Conservation (phyloP, 2,888 invertebrate species). For the Drosophila tripunctata region DNA sequence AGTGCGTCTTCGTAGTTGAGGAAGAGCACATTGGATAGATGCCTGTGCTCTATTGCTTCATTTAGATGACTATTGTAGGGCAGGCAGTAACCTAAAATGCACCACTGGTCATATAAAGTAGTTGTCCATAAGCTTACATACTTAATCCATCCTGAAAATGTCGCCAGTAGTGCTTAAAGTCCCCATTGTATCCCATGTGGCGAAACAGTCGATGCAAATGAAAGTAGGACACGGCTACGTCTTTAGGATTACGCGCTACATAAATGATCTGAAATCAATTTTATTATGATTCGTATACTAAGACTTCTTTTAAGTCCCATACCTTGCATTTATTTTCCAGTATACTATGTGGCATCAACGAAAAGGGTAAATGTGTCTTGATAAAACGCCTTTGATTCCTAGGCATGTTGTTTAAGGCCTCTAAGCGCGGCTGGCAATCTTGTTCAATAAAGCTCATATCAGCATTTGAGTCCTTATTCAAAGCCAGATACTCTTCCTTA, state of each 20-base stretch:
- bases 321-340: conserved; percentile 86
- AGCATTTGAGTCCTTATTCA: conserved; percentile 86
- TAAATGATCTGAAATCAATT: conserved; percentile 87
- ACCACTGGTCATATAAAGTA: background rate
- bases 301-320: background rate
- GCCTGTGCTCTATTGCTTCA: conserved; percentile 89
- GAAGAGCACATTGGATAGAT: conserved; percentile 89
- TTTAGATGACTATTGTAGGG: conserved; percentile 92
- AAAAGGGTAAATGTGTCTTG: conserved; percentile 91
- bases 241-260: conserved; percentile 93
- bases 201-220: conserved; percentile 89
- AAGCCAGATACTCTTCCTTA: conserved; percentile 86
- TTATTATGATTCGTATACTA: background rate
- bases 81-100: conserved; percentile 88
- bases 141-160: conserved; percentile 89
- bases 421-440: conserved; percentile 87
- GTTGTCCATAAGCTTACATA: conserved; percentile 73
- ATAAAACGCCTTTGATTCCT: conserved; percentile 77
- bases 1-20: conserved; percentile 92
- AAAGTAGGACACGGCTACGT: conserved; percentile 93
- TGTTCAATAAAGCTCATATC: conserved; percentile 86
- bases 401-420: conserved; percentile 84
- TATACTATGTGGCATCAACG: conserved; percentile 88
- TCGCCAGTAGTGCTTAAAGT: conserved; percentile 89
- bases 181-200: conserved; percentile 88